These are phyloP conservation scores for Pachyrhynchus sulphureomaculatus DNA, from an alignment of 1,140 invertebrate genomes.

Conservation along the genomic window DNA sequence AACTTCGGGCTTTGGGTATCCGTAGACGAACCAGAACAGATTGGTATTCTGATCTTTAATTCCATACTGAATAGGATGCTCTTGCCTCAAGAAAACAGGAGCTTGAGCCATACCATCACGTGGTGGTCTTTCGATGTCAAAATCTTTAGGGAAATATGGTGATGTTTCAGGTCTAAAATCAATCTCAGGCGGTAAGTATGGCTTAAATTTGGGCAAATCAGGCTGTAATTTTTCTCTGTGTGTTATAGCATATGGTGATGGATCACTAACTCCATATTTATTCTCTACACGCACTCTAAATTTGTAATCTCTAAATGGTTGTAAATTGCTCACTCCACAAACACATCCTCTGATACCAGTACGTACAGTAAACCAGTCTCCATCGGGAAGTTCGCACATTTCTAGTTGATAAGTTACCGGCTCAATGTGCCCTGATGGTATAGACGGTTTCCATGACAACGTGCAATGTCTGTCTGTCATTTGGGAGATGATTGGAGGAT, in stretches of 20 bases:
- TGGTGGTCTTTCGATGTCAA: slow-evolving; percentile 82
- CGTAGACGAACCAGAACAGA: slow-evolving; percentile 90
- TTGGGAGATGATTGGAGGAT: slow-evolving; percentile 83
- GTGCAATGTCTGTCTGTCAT: slow-evolving; percentile 85
- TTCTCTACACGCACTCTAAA: slow-evolving; percentile 91
- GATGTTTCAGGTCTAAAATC: slow-evolving; percentile 84
- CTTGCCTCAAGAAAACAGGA: slow-evolving; percentile 80
- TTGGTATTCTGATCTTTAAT: slow-evolving; percentile 84
- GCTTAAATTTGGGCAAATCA: slow-evolving; percentile 75
- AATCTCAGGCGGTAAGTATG: slow-evolving; percentile 76
- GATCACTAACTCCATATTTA: slow-evolving; percentile 95
- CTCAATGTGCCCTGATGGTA: slow-evolving; percentile 73
- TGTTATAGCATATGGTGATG: slow-evolving; percentile 83
- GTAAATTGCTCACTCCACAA: slow-evolving; percentile 80
- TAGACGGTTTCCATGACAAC: slow-evolving; percentile 88
- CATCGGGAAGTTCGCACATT: slow-evolving; percentile 85
- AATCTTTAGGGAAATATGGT: slow-evolving; percentile 88
- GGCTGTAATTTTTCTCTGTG: slow-evolving; percentile 78
- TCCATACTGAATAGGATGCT: slow-evolving; percentile 83
- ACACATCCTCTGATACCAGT: slow-evolving; percentile 79
- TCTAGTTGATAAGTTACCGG: slow-evolving; percentile 93
- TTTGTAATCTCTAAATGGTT: slow-evolving; percentile 86
- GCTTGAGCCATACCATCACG: slow-evolving; percentile 81
- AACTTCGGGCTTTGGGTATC: slow-evolving; percentile 89
- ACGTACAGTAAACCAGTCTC: slow-evolving; percentile 83